phyloP scores from a whole-genome alignment of 2,888 invertebrate species.

The Drosophila nigricruria region DNA sequence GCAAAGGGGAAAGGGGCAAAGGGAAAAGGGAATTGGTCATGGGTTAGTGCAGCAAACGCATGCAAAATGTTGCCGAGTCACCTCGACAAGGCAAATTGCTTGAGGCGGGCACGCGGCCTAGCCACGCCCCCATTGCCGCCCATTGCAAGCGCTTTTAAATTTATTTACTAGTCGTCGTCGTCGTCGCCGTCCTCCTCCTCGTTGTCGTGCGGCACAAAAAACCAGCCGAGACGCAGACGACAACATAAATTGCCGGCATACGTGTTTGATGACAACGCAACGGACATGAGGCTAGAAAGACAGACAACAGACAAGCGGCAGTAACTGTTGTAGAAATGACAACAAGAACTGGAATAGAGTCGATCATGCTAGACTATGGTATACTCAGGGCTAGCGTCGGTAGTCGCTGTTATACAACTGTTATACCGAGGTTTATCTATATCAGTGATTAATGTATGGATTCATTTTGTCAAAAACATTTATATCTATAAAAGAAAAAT shows the following conservation, averaged over 20 bases:
- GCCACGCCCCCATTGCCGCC: conserved; percentile 43
- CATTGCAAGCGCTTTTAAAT: conserved; percentile 66
- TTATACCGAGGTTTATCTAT: too few species aligned
- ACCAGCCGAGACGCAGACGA: conserved; percentile 49
- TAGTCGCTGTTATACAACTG: too few species aligned
- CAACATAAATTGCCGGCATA: conserved; percentile 75
- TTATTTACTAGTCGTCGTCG: conserved; percentile 66
- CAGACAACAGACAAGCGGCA: conserved; percentile 26
- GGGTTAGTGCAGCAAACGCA: conserved; percentile 11
- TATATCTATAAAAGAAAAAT: too few species aligned
- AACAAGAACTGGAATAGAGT: neutral
- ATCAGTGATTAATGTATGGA: too few species aligned
- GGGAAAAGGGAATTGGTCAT: neutral
- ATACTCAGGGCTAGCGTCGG: neutral
- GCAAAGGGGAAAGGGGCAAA: neutral
- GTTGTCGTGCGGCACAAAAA: conserved; percentile 29
- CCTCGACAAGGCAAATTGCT: conserved; percentile 59
- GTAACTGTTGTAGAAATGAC: conserved; percentile 33
- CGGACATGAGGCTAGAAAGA: conserved; percentile 38
- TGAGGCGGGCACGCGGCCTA: conserved; percentile 33
- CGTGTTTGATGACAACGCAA: conserved; percentile 74
- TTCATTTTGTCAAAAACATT: too few species aligned
- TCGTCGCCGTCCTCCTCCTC: conserved; percentile 12
- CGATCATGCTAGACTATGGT: neutral
- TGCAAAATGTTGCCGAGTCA: conserved; percentile 62